These are phyloP conservation scores for Cyclina sinensis DNA, from an alignment of 1,140 invertebrate species.

Conservation along the genomic window DNA sequence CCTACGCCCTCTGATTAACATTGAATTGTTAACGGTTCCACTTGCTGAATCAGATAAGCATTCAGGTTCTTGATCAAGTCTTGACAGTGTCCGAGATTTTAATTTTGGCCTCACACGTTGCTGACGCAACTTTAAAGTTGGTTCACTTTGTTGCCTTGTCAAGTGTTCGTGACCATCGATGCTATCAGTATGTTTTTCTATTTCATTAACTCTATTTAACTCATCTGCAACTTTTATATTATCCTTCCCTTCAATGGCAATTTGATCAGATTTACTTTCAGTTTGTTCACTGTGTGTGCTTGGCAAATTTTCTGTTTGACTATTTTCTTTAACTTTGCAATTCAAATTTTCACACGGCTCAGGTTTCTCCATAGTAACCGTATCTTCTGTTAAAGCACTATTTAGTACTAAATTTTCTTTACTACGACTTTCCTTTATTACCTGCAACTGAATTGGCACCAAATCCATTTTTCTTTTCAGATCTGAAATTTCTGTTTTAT, in stretches of 20 bases:
- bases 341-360: background rate
- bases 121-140: background rate
- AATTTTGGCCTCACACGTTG: conserved; percentile 26
- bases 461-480: background rate
- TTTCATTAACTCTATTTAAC: background rate
- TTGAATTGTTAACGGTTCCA: background rate
- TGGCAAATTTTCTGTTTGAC: background rate
- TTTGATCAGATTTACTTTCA: background rate
- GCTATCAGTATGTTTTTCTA: background rate
- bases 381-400: background rate
- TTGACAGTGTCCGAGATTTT: conserved; percentile 57
- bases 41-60: conserved; percentile 28
- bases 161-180: background rate
- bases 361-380: no score
- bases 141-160: background rate
- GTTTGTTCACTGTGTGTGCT: background rate
- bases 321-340: background rate
- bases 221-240: background rate
- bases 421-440: conserved; percentile 16
- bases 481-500: background rate
- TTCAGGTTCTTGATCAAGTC: conserved; percentile 43
- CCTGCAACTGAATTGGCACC: background rate
- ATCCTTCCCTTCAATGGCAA: background rate
- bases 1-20: background rate
- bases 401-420: conserved; percentile 1